These are phyloP conservation scores for Clepsis dumicolana DNA, from an alignment of 2,888 invertebrate species.

Conservation along the genomic window DNA sequence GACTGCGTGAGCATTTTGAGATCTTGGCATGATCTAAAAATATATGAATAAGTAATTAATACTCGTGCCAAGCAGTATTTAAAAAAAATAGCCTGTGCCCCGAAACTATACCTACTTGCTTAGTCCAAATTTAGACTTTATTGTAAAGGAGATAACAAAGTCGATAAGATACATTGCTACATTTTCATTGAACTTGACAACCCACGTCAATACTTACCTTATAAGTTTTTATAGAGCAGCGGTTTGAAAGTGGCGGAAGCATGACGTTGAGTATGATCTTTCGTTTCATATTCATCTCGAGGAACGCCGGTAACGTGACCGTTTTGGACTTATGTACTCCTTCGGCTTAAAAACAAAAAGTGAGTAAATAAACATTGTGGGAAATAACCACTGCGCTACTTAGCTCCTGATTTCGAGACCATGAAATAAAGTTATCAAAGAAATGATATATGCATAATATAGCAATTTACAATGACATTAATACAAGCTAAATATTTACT, in stretches of 20 bases:
- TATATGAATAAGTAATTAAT: too few species aligned
- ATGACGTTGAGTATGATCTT: slow-evolving; percentile 83
- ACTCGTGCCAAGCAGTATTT: too few species aligned
- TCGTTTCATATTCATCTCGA: slow-evolving; percentile 73
- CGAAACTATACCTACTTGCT: too few species aligned
- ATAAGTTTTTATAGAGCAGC: slow-evolving; percentile 85
- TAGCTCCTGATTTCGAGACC: not conserved
- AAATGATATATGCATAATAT: not conserved
- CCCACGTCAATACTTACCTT: slow-evolving; percentile 87
- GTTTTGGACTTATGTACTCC: slow-evolving; percentile 45
- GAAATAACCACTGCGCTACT: not conserved
- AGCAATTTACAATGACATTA: too few species aligned
- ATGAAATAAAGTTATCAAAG: not conserved
- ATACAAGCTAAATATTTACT: too few species aligned
- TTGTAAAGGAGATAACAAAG: too few species aligned
- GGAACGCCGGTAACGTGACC: slow-evolving; percentile 72
- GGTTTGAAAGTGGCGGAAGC: slow-evolving; percentile 79
- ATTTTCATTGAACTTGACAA: too few species aligned
- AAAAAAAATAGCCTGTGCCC: too few species aligned
- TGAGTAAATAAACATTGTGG: slow-evolving; percentile 1
- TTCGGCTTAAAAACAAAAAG: slow-evolving; percentile 45
- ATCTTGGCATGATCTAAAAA: slow-evolving; percentile 89
- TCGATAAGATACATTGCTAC: too few species aligned
- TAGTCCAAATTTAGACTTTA: too few species aligned
- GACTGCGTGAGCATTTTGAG: slow-evolving; percentile 90